These are phyloP conservation scores for Malachius bipustulatus DNA, from an alignment of 2,888 invertebrate genomes.

Conservation along the genomic window DNA sequence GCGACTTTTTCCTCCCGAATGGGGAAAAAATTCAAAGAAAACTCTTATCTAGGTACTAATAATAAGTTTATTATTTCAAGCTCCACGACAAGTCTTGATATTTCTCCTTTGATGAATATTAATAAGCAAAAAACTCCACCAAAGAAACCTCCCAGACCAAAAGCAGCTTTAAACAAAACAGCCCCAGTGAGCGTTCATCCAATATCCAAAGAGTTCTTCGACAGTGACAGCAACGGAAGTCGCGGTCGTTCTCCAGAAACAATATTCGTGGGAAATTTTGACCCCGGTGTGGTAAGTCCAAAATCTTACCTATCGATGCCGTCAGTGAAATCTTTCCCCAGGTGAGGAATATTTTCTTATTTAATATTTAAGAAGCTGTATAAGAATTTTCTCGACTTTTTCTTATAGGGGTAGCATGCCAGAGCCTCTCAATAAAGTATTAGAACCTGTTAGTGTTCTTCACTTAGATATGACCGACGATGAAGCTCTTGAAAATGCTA, in stretches of 20 bases:
- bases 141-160: constrained; percentile 27
- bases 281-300: constrained; percentile 38
- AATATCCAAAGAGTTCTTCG: constrained; percentile 26
- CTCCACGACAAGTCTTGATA: constrained; percentile 31
- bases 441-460: constrained; percentile 67
- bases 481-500: constrained; percentile 19
- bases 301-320: constrained; percentile 80
- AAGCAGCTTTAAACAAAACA: constrained; percentile 32
- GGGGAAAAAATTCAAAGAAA: constrained; percentile 7
- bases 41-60: not conserved
- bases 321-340: constrained; percentile 73
- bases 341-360: no score
- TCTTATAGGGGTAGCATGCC: constrained; percentile 53
- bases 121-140: constrained; percentile 28
- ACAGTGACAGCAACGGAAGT: constrained; percentile 29
- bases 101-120: constrained; percentile 32
- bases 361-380: no score
- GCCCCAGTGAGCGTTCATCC: constrained; percentile 26
- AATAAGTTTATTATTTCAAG: constrained; percentile 18
- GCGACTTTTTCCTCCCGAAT: constrained; percentile 14
- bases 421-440: constrained; percentile 64
- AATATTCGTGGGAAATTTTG: constrained; percentile 24
- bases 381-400: no score
- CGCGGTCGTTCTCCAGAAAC: constrained; percentile 29
- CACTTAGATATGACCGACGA: constrained; percentile 48